Evolutionary conservation across 1,140 invertebrate species (phyloP), one percentile per base, ranked within the genome.

Genomic region (Agrypnia vestita): DNA sequence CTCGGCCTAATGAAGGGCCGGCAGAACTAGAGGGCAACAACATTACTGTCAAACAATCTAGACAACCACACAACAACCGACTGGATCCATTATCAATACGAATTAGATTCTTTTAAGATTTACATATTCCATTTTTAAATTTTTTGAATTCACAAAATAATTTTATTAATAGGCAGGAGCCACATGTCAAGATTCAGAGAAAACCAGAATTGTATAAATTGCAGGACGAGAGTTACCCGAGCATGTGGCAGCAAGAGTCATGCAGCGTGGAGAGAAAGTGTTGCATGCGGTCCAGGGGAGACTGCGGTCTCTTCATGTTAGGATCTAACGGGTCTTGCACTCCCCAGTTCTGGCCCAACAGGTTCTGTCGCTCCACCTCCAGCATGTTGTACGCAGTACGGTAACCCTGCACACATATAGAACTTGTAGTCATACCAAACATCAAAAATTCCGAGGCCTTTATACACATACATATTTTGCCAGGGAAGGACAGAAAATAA

Each of bases 251-350:
- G 82, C 93, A 94, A 80, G 91, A 92, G 80, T 96, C 94, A 83
- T 94, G 93, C 51, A 95, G 87, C 43, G 89, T 89, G 1, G 90
- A 90, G 11, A 96, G 88, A 86, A 96, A 96, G 53, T 92, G 91
- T 85, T 97, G 95, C 95, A 97, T 96, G 81, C 94, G 91, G 82
- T 95, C 92, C 21, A 94, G 86, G 0, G 95, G 92, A 77, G 88
- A 90, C 7, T 86, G 85, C 55, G 76, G 86, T 79, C 82, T 88
- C 84, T 84, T 91, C 81, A 81, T 86, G 81, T 84, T 91, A 80
- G 84, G 87, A 81, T 85, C 88, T 51, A 89, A 84, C 53, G 85
- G 91, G 86, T 89, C 90, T 82, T 84, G 87, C 85, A 86, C 84
- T 4, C 89, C 84, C 9, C 87, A 85, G 59, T 88, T 90, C 7